Conservation (phyloP, 2,888 invertebrate species). For the Caenorhabditis becei region DNA sequence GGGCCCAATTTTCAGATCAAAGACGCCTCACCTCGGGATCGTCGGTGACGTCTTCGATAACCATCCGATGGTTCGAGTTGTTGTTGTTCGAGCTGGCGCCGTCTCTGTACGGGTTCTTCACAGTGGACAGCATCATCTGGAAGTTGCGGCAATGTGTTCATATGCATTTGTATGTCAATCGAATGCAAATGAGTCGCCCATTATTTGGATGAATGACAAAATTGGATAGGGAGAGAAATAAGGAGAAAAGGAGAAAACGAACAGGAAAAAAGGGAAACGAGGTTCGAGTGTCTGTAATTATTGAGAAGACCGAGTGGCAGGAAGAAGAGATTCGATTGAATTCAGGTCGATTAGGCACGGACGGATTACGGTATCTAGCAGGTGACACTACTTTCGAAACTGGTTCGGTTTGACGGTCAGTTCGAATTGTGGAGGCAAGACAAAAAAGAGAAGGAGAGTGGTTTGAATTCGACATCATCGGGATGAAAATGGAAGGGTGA, state of each 20-base stretch:
- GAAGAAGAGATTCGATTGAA: slow-evolving; percentile 9
- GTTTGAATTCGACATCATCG: background rate
- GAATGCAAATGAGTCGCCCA: background rate
- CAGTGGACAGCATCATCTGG: slow-evolving; percentile 64
- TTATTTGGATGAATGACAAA: slow-evolving; percentile 4
- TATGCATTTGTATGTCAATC: background rate
- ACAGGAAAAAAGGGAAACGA: slow-evolving; percentile 10
- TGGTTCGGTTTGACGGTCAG: slow-evolving; percentile 57
- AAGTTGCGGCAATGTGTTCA: slow-evolving; percentile 2
- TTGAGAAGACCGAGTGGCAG: slow-evolving; percentile 1
- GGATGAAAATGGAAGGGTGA: background rate
- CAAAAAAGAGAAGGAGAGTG: background rate
- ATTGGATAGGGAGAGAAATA: slow-evolving; percentile 3
- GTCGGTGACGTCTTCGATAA: slow-evolving; percentile 78
- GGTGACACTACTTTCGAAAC: slow-evolving; percentile 47
- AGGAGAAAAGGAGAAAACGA: background rate
- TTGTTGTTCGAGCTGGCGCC: slow-evolving; percentile 43
- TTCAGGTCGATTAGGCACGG: slow-evolving; percentile 50
- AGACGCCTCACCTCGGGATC: slow-evolving; percentile 72
- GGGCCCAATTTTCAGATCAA: background rate
- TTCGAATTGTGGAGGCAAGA: slow-evolving; percentile 30
- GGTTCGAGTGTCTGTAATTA: slow-evolving; percentile 43
- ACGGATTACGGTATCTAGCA: slow-evolving; percentile 38
- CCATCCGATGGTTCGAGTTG: slow-evolving; percentile 62
- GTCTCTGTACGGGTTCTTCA: slow-evolving; percentile 55